Evolutionary conservation across 1,140 invertebrate genomes (phyloP).

Genomic region (Caenorhabditis inopinata): DNA sequence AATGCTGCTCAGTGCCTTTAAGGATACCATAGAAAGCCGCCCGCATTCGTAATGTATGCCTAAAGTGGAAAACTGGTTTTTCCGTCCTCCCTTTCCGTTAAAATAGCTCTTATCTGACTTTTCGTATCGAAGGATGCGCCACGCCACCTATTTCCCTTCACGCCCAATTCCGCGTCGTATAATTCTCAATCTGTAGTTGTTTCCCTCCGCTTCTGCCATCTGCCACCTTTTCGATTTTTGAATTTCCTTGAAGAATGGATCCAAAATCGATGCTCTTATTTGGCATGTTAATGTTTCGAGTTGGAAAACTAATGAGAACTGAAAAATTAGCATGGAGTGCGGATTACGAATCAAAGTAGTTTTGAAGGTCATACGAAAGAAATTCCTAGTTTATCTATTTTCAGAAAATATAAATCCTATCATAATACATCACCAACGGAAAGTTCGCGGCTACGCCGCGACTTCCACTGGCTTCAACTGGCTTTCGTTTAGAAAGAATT

Average conservation of each 20-base stretch:
- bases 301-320: conserved; percentile 4
- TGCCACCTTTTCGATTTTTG: neutral
- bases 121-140: neutral
- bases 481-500: too few relatives aligned
- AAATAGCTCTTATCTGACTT: neutral
- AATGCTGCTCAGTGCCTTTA: too few relatives aligned
- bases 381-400: neutral
- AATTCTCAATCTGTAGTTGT: too few relatives aligned
- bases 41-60: neutral
- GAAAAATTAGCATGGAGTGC: conserved; percentile 15
- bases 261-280: neutral
- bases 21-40: too few relatives aligned
- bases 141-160: neutral
- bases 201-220: neutral
- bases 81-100: neutral
- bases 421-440: conserved; percentile 6
- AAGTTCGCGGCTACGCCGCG: too few relatives aligned
- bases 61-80: neutral
- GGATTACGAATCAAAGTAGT: conserved; percentile 1
- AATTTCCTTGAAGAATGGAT: neutral
- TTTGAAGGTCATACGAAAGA: neutral
- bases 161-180: neutral
- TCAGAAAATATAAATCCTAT: neutral
- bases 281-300: conserved; percentile 14
- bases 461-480: too few relatives aligned